phyloP scores from a whole-genome alignment of 2,797 vertebrate genomes.

The Eulemur mongoz region DNA sequence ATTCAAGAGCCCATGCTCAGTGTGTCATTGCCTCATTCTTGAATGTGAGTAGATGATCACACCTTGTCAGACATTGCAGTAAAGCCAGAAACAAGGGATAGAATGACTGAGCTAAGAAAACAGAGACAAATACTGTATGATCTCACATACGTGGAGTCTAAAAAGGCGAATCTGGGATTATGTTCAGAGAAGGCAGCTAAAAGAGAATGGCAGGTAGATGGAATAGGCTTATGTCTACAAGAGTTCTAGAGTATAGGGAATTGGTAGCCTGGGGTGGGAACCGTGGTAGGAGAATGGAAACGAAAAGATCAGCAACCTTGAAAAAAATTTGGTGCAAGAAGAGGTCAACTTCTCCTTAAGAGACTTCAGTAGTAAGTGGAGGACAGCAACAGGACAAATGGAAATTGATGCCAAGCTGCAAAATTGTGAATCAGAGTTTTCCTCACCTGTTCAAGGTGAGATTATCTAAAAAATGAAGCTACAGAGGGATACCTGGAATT shows the following conservation, averaged over 20 bases:
- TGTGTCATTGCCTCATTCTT: background rate
- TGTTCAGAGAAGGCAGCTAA: background rate
- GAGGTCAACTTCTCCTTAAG: background rate
- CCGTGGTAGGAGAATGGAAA: background rate
- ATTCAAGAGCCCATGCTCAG: background rate
- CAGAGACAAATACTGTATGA: background rate
- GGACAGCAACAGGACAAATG: background rate
- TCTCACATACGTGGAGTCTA: background rate
- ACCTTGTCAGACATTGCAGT: no score
- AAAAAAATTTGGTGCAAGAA: background rate
- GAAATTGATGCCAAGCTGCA: background rate
- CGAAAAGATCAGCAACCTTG: background rate
- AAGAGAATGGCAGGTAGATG: background rate
- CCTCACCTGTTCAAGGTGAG: background rate
- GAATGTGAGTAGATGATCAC: background rate
- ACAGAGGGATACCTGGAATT: background rate
- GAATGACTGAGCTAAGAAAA: background rate
- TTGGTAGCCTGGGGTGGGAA: background rate
- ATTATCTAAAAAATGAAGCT: background rate
- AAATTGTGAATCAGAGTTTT: background rate
- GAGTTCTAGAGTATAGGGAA: background rate
- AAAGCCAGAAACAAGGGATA: background rate
- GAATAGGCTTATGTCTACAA: background rate
- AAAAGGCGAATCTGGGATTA: background rate
- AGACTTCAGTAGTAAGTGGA: background rate